Percentiles rank a stretch among this genome's conserved stretches.
Conservation (phyloP, 1,140 invertebrate genomes). For the Teleopsis dalmanni region DNA sequence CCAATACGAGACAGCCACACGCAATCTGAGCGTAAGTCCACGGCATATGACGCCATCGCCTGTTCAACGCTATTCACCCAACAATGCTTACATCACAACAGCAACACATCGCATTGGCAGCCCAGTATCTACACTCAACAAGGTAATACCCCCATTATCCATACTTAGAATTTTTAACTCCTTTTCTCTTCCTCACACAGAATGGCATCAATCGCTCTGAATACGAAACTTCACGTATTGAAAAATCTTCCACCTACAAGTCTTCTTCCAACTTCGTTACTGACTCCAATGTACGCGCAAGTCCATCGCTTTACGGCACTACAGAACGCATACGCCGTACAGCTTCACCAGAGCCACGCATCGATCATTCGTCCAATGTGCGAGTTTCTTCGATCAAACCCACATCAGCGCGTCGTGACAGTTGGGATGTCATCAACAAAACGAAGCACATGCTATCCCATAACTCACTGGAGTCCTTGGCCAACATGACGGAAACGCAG, state of each 20-base stretch:
- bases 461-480: constrained; percentile 56
- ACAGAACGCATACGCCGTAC: constrained; percentile 34
- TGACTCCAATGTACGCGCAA: constrained; percentile 34
- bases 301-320: constrained; percentile 33
- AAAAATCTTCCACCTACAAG: constrained; percentile 41
- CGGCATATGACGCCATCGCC: constrained; percentile 36
- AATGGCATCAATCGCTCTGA: constrained; percentile 18
- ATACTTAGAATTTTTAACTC: not conserved
- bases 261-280: constrained; percentile 37
- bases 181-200: constrained; percentile 8
- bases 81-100: constrained; percentile 36
- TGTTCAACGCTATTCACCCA: constrained; percentile 36
- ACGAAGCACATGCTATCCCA: constrained; percentile 64
- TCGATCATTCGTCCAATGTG: constrained; percentile 63
- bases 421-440: constrained; percentile 74
- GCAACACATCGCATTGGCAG: constrained; percentile 40
- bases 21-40: constrained; percentile 33
- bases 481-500: constrained; percentile 55
- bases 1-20: constrained; percentile 30
- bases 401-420: constrained; percentile 57
- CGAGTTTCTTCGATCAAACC: constrained; percentile 60
- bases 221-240: constrained; percentile 34
- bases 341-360: constrained; percentile 47
- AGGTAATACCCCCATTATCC: constrained; percentile 15
- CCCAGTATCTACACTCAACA: constrained; percentile 33